phyloP scores from a whole-genome alignment of 2,113 vertebrate species.

The Tiliqua scincoides region DNA sequence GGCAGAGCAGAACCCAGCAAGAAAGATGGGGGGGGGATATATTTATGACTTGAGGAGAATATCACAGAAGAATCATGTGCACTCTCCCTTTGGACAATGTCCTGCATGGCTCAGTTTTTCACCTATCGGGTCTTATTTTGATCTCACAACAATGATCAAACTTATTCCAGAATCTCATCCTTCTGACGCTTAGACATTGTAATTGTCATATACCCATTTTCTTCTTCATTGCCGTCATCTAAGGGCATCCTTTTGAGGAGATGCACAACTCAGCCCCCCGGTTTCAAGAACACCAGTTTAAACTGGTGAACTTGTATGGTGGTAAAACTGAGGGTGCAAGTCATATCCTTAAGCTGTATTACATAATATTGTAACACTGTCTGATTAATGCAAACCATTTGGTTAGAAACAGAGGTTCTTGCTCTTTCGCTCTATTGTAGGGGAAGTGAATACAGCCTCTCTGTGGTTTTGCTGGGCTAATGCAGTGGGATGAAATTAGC shows the following conservation, averaged over 20 bases:
- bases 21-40: too few relatives aligned
- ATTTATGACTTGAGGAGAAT: too few relatives aligned
- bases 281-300: neutral
- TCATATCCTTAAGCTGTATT: neutral
- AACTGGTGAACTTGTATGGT: neutral
- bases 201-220: neutral
- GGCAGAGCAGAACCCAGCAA: too few relatives aligned
- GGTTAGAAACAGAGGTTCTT: neutral
- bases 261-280: neutral
- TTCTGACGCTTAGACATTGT: neutral
- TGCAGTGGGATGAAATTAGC: conserved; percentile 2
- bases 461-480: neutral
- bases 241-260: neutral
- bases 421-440: neutral
- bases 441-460: conserved; percentile 17
- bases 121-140: neutral
- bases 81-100: too few relatives aligned
- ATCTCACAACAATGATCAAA: neutral
- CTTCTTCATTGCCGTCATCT: neutral
- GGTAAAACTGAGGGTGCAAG: neutral
- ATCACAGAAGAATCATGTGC: too few relatives aligned
- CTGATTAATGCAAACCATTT: fast-evolving
- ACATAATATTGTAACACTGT: neutral
- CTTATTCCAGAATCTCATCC: neutral
- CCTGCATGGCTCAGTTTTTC: neutral